Percentiles rank a stretch among this genome's conserved stretches.
These are phyloP conservation scores for Pectinophora gossypiella DNA, from an alignment of 1,140 invertebrate genomes.

Conservation along the genomic window DNA sequence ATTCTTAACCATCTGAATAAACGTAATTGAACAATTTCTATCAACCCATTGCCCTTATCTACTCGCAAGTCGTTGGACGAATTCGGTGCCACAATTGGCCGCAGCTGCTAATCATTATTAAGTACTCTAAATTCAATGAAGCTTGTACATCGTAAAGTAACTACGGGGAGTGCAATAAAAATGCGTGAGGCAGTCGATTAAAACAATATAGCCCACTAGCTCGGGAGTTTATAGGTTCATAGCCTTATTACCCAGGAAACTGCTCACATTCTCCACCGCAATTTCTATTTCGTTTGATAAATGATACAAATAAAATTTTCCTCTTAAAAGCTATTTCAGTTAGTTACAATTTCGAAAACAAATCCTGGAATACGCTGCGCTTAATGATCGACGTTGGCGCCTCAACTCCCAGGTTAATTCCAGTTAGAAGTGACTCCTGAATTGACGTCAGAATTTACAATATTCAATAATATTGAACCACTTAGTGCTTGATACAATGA, in stretches of 20 bases:
- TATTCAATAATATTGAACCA: background rate
- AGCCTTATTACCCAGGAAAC: no score
- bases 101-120: constrained; percentile 36
- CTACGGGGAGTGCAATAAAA: background rate
- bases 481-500: constrained; percentile 13
- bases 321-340: no score
- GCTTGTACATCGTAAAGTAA: constrained; percentile 12
- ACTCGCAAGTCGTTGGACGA: constrained; percentile 24
- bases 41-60: constrained; percentile 56
- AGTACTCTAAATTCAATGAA: constrained; percentile 26
- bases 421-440: background rate
- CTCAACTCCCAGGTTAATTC: constrained; percentile 1
- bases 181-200: background rate
- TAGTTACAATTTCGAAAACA: background rate
- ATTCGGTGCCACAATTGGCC: constrained; percentile 39
- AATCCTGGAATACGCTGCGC: background rate
- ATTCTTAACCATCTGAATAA: constrained; percentile 56
- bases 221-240: no score
- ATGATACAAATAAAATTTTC: no score
- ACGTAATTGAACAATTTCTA: constrained; percentile 63
- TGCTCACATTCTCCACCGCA: no score
- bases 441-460: constrained; percentile 17
- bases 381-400: background rate
- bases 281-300: no score
- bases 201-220: no score